Evolutionary conservation across 2,888 invertebrate genomes (phyloP), one percentile per base, ranked within the genome.

Genomic region (Lymantria dispar): DNA sequence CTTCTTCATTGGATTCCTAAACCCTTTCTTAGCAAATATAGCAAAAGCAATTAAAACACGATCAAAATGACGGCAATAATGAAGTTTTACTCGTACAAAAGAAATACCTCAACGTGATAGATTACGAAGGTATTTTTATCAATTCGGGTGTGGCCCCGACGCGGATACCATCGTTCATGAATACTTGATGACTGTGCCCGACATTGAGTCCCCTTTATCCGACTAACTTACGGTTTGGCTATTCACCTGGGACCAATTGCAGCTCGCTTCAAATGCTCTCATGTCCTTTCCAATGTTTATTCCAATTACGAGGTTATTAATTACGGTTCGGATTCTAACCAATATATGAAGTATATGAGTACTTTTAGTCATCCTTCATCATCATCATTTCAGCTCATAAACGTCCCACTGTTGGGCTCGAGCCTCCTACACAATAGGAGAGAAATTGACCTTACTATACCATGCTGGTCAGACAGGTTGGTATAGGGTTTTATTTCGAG

Each of bases 141-240:
- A 62, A 56, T 62, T 63, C 53, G 56, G 22, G 58, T 62, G 48
- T 55, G 52, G 8, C 5, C 43, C 54, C 51, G 53, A 57, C 54
- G 40, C 79, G 81, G 83, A 82, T 80, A 71, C 74, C 71, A 67
- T 57, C 80, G 70, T 68, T 78, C 82, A 76, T 78, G 78, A 74
- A 80, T 78, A 80, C 75, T 75, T 82, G 76, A 83, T 81, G 75
- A 70, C 66, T 70, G 73, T 63, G 69, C 72, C 72, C 54, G 68
- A 64, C 63, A 62, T 61, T 64, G 64, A 68, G 64, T 64, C 72
- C 70, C 71, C 70, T 64, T 47, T 50, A 58, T 48, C 59, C 56
- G 51, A 60, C 60, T 58, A 63, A 66, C 51, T 62, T 61, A 45
- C 59, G 59, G 60, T 48, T 52, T 62, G 54, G 43, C 50, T 66